Evolutionary conservation across 1,140 invertebrate genomes (phyloP), one percentile per base, ranked within the genome.

Genomic region (Agraylea sexmaculata): DNA sequence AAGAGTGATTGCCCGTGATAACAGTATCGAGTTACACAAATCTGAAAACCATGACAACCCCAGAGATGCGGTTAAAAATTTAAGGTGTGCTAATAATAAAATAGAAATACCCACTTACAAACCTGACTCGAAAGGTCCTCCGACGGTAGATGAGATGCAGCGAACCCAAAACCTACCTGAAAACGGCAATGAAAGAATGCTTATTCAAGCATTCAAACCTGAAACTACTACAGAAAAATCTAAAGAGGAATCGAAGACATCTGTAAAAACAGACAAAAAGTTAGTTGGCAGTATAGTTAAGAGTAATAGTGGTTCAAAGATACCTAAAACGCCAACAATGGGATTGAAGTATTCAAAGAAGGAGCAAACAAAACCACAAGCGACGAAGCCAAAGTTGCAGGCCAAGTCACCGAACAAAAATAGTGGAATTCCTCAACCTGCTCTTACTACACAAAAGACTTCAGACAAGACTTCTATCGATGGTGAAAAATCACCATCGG

Each of bases 81-180:
- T 62, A 3, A 60, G 63, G 50, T 59, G 60, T 18, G 57, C 62
- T 5, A 63, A 59, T 17, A 48, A 57, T 19, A 57, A 57, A 46
- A 56, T 51, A 13, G 47, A 61, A 30, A 53, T 61, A 4, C 49
- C 65, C 33, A 62, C 51, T 17, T 50, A 60, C 32, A 50, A 58
- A 7, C 49, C 64, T 37, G 64, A 66, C 48, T 58, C 62, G 0
- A 68, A 68, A 53, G 64, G 64, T 28, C 64, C 65, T n/a, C 58
- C 59, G 46, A 62, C 58, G 4, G 51, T 56, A 36, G 60, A 55
- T 44, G 61, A 63, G 50, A 58, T 60, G 42, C 60, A 62, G 21
- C 54, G 56, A 29, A 51, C 59, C 49, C 52, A 60, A 36, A 52
- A 52, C 23, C 41, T 64, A 51, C 39, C 62, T 8, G 56, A 64